Conservation (phyloP, 2,113 vertebrate species). For the Hemiscyllium ocellatum region DNA sequence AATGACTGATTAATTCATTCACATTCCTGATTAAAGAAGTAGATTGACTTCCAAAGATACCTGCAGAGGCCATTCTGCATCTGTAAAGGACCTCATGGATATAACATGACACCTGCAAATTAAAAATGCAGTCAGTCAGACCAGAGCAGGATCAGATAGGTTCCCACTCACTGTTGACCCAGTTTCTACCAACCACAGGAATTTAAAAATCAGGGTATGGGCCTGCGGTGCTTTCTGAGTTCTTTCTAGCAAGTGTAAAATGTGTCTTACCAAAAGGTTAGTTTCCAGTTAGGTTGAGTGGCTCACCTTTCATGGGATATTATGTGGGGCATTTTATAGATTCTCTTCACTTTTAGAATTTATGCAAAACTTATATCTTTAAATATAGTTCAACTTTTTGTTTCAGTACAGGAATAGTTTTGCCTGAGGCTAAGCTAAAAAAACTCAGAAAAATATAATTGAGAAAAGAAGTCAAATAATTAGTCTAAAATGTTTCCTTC, state of each 20-base stretch:
- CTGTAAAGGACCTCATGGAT: too few relatives aligned
- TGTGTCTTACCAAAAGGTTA: neutral
- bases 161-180: too few relatives aligned
- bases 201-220: too few relatives aligned
- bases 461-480: neutral
- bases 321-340: neutral
- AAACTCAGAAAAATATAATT: neutral
- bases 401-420: neutral
- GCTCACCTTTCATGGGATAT: neutral
- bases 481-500: neutral
- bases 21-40: too few relatives aligned
- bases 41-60: too few relatives aligned
- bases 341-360: neutral
- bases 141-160: too few relatives aligned
- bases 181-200: too few relatives aligned
- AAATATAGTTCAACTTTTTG: neutral
- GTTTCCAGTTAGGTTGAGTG: neutral
- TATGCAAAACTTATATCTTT: neutral
- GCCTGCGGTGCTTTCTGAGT: neutral
- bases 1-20: too few relatives aligned
- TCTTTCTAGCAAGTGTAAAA: neutral
- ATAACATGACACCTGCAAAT: too few relatives aligned
- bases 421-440: neutral
- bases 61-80: too few relatives aligned
- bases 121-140: too few relatives aligned